Percentiles rank a stretch among this genome's conserved stretches.
Evolutionary conservation across 2,797 vertebrate species (phyloP).

Genomic region (Octomys mimax): DNA sequence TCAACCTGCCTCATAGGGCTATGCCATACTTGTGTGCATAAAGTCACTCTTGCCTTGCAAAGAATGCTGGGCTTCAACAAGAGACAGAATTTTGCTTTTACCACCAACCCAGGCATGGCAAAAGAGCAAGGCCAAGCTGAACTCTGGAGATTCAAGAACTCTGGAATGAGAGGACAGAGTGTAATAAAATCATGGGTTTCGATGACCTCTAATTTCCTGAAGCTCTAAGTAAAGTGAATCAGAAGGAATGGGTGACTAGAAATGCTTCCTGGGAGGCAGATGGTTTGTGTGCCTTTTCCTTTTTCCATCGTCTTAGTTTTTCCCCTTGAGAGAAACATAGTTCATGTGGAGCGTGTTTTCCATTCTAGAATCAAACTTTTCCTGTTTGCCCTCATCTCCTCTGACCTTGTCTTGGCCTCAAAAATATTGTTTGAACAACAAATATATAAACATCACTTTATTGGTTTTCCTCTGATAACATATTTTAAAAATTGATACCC

Average conservation of each 20-base stretch:
- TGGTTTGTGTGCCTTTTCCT: background rate
- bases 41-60: background rate
- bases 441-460: background rate
- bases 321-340: conserved; percentile 5
- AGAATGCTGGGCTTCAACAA: background rate
- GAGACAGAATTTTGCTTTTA: background rate
- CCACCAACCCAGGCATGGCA: background rate
- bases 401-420: background rate
- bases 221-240: background rate
- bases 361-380: background rate
- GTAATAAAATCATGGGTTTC: background rate
- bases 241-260: background rate
- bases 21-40: background rate
- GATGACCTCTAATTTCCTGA: background rate
- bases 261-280: background rate
- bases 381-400: conserved; percentile 5
- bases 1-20: background rate
- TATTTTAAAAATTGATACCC: background rate
- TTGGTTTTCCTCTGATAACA: background rate
- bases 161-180: background rate
- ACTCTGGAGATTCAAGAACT: background rate
- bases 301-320: background rate
- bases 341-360: background rate
- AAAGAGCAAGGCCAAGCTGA: background rate
- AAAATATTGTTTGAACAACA: background rate